Conservation (phyloP, 2,888 invertebrate genomes). For the Dicyrtomina minuta region DNA sequence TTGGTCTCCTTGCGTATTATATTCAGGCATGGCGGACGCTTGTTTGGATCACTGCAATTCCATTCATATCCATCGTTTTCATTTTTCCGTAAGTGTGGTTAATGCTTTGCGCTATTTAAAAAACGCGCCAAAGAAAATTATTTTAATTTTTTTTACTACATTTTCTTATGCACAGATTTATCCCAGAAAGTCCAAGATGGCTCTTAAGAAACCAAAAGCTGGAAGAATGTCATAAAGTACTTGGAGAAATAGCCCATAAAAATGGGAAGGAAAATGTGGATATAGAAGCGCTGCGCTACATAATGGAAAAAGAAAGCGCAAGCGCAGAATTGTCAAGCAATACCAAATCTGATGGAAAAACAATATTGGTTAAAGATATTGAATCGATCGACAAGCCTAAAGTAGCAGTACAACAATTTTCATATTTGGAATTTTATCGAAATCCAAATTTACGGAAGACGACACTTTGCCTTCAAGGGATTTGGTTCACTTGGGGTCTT, state of each 20-base stretch:
- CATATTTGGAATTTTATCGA: constrained; percentile 38
- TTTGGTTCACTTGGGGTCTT: constrained; percentile 42
- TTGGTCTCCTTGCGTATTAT: constrained; percentile 38
- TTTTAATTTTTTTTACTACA: too few relatives aligned
- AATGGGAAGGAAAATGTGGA: constrained; percentile 22
- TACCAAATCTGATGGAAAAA: not conserved
- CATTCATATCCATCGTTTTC: constrained; percentile 33
- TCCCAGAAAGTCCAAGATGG: constrained; percentile 46
- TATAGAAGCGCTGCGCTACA: not conserved
- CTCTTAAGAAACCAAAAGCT: constrained; percentile 36
- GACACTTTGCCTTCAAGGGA: constrained; percentile 37
- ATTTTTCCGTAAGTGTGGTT: constrained; percentile 36
- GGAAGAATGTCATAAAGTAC: constrained; percentile 26
- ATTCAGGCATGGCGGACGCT: constrained; percentile 41
- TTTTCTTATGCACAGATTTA: constrained; percentile 22
- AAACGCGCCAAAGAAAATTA: too few relatives aligned
- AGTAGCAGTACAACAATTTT: constrained; percentile 25
- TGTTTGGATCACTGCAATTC: constrained; percentile 34
- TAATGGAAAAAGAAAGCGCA: constrained; percentile 22
- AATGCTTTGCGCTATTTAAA: too few relatives aligned
- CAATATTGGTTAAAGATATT: too few relatives aligned
- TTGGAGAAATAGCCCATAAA: constrained; percentile 11
- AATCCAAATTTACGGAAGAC: constrained; percentile 27
- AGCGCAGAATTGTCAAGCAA: too few relatives aligned
- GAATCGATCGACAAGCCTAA: not conserved